Conservation (phyloP, 2,797 vertebrate species). For the Macroramphosus scolopax region DNA sequence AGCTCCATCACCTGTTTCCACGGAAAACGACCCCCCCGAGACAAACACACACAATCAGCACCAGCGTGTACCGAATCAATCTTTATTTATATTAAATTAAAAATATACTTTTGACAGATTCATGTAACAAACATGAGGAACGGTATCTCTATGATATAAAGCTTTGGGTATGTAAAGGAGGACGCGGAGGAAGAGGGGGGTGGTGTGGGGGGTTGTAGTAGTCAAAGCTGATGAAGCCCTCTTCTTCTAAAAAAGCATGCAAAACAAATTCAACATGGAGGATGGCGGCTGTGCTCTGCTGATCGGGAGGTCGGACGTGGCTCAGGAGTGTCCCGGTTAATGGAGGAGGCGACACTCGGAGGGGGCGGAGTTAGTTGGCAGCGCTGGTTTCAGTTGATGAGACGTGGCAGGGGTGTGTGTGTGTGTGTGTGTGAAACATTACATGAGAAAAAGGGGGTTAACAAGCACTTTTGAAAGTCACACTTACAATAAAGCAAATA, state of each 20-base stretch:
- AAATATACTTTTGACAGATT: slow-evolving; percentile 99
- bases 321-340: slow-evolving; percentile 55
- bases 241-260: slow-evolving; percentile 60
- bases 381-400: slow-evolving; percentile 42
- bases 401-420: slow-evolving; percentile 10
- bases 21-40: no score
- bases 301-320: slow-evolving; percentile 45
- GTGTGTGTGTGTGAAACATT: slow-evolving; percentile 68
- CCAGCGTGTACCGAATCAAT: slow-evolving; percentile 88
- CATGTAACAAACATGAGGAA: slow-evolving; percentile 99
- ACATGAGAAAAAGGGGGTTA: slow-evolving; percentile 72
- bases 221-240: slow-evolving; percentile 19
- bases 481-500: slow-evolving; percentile 86
- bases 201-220: no score
- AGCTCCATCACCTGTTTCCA: no score
- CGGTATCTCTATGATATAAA: slow-evolving; percentile 93
- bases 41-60: slow-evolving; percentile 5
- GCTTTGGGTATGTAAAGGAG: slow-evolving; percentile 80
- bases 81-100: slow-evolving; percentile 99
- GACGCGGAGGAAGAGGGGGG: slow-evolving; percentile 27
- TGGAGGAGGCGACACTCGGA: slow-evolving; percentile 18
- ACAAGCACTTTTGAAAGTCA: slow-evolving; percentile 77
- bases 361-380: slow-evolving; percentile 44
- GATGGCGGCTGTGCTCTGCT: slow-evolving; percentile 41
- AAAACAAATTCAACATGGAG: slow-evolving; percentile 28